Evolutionary conservation across 2,797 vertebrate species (phyloP), one percentile per base, ranked within the genome.

Genomic region (Pachyuromys duprasi): DNA sequence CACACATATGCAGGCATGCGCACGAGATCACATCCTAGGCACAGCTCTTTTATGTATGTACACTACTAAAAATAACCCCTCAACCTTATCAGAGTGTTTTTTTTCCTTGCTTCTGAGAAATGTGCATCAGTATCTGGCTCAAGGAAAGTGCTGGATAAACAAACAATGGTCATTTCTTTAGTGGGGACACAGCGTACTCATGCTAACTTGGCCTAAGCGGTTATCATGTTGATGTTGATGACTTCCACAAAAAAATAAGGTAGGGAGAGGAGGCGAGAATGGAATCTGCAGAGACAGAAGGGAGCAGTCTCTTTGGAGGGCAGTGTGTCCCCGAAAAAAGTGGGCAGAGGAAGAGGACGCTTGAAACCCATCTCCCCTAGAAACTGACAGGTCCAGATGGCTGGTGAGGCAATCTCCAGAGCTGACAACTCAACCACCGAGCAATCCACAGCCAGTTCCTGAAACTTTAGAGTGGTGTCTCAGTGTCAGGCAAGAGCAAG

Each of bases 41-140:
- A 7, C 39, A 33, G 33, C 83, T 70, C 42, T 83, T 82, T 62
- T 60, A 22, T 7, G n/a, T 18, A 53, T 0, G 0, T 31, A 83
- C 79, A 3, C 75, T n/a, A 60, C 17, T 83, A 49, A 78, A 70
- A 20, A 9, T 12, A 20, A 24, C 28, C 83, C 26, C 49, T 70
- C 72, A 65, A 3, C 17, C 4, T 57, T 57, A 57, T 15, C 55
- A 57, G 3, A 18, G 55, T 57, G 55, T 18, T 75, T 15, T 72
- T 18, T 12, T 81, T 36, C 63, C 72, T 57, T 22, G 24, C 24
- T 92, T 75, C 53, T 33, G 60, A 76, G n/a, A 28, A 24, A 8
- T 49, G 11, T n/a, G 0, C 0, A 39, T 62, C 0, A 0, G 49
- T 0, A 0, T 49, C 45, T 6, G 49, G 62, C 62, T 7, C 2